Evolutionary conservation across 2,113 vertebrate genomes (phyloP).

Genomic region (Gallinago jamesoni): DNA sequence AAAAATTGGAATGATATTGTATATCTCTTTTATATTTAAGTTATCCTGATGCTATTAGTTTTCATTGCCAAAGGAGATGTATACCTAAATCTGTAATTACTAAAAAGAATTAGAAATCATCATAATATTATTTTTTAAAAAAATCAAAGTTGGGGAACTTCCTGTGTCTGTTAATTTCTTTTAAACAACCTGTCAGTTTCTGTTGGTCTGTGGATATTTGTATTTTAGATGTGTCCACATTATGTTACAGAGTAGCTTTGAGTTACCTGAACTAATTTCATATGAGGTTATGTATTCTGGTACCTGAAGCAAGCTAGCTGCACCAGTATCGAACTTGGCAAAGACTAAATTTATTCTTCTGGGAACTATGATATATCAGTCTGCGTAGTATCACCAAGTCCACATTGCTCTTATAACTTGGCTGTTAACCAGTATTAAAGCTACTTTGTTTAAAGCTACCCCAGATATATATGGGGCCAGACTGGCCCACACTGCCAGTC

Average conservation of each 20-base stretch:
- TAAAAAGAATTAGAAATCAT: neutral
- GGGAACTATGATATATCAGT: neutral
- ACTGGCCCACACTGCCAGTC: neutral
- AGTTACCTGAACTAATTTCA: neutral
- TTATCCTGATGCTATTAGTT: neutral
- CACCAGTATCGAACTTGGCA: neutral
- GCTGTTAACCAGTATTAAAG: neutral
- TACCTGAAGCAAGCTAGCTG: neutral
- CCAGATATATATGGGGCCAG: fast-evolving
- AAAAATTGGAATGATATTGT: neutral
- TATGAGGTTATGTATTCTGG: neutral
- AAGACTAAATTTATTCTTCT: neutral
- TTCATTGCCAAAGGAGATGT: neutral
- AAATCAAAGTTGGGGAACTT: neutral
- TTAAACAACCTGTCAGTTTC: neutral
- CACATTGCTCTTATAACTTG: neutral
- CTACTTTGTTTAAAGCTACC: neutral
- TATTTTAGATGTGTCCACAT: neutral
- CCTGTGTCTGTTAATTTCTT: neutral
- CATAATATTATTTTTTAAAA: neutral
- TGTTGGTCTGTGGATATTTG: neutral
- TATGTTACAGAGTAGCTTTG: neutral
- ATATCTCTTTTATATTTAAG: neutral
- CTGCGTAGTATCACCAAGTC: neutral
- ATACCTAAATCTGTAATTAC: neutral